Conservation (phyloP, 2,797 vertebrate species). For the Enteromius trimaculatus region DNA sequence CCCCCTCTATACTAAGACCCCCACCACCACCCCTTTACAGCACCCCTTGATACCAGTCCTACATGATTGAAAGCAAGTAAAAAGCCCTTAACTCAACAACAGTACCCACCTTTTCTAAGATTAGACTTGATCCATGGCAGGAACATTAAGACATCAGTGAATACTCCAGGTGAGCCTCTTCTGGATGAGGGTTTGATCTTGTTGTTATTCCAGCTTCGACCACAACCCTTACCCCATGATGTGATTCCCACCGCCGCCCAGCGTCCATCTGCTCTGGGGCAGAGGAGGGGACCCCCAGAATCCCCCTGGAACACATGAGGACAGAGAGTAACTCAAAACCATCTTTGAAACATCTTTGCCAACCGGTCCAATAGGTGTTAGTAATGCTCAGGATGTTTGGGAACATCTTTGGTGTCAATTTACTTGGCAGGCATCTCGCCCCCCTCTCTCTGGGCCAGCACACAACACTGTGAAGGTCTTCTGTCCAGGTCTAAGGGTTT, state of each 20-base stretch:
- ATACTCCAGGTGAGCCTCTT: slow-evolving; percentile 86
- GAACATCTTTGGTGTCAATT: background rate
- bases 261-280: slow-evolving; percentile 70
- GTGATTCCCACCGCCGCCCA: slow-evolving; percentile 84
- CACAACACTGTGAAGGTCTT: slow-evolving; percentile 79
- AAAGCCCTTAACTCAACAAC: background rate
- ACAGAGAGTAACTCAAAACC: background rate
- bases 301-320: slow-evolving; percentile 79
- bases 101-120: slow-evolving; percentile 70
- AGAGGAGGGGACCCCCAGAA: slow-evolving; percentile 87
- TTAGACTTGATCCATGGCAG: slow-evolving; percentile 82
- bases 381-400: background rate
- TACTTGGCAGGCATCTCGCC: slow-evolving; percentile 88
- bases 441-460: slow-evolving; percentile 85
- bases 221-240: slow-evolving; percentile 91
- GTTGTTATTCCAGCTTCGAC: slow-evolving; percentile 83
- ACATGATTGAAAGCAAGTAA: background rate
- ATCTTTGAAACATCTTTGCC: background rate
- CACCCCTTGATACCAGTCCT: background rate
- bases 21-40: background rate
- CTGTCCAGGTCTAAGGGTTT: slow-evolving; percentile 71
- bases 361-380: background rate
- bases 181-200: slow-evolving; percentile 60
- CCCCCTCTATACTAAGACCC: too few species aligned
- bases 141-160: slow-evolving; percentile 82